phyloP scores from a whole-genome alignment of 2,113 vertebrate genomes.

The Pelecanus crispus region DNA sequence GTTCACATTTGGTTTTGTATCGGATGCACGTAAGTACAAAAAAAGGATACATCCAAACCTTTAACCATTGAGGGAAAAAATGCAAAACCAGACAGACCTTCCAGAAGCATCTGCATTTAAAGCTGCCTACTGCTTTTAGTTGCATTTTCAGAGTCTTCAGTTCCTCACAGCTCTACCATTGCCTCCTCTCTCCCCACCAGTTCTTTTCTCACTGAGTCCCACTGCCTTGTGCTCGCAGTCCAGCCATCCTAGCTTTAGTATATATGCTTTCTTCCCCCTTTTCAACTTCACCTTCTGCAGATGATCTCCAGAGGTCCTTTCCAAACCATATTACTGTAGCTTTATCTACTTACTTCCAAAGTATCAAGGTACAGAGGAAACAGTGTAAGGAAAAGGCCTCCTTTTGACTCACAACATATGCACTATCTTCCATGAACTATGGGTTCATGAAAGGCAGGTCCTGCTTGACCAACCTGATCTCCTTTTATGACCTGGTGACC shows the following conservation, averaged over 20 bases:
- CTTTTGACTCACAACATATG: background rate
- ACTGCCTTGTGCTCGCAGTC: background rate
- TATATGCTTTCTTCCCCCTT: background rate
- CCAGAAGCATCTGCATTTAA: background rate
- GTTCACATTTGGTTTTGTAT: background rate
- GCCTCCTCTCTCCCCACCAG: background rate
- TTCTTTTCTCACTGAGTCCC: background rate
- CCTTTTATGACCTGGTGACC: too few relatives aligned
- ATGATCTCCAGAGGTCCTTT: background rate
- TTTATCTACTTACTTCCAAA: background rate
- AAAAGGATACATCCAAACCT: background rate
- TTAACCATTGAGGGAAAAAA: background rate
- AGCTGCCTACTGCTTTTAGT: background rate
- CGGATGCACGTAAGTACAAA: background rate
- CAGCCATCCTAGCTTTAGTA: background rate
- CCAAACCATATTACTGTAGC: background rate
- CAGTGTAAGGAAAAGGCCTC: background rate
- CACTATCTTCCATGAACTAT: too few relatives aligned
- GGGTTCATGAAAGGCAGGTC: too few relatives aligned
- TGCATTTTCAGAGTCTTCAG: background rate
- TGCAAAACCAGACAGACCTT: background rate
- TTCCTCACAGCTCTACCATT: background rate
- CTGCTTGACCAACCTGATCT: too few relatives aligned
- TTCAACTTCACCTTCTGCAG: background rate
- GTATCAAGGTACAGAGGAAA: background rate